Conservation (phyloP, 2,113 vertebrate species). For the Rhipidura dahli region DNA sequence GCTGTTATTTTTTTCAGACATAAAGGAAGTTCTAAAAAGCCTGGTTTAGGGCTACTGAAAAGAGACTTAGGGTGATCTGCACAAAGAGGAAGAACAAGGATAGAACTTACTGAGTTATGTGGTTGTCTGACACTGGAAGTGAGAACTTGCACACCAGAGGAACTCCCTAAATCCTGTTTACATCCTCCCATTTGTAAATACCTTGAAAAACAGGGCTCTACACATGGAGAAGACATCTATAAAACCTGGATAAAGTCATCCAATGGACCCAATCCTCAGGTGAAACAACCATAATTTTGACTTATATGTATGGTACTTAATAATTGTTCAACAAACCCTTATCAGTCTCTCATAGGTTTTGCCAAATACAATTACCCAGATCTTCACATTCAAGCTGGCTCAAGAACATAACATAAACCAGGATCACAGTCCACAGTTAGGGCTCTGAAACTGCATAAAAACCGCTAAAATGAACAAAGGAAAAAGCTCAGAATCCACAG, state of each 20-base stretch:
- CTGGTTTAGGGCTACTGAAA: not conserved
- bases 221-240: not conserved
- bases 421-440: not conserved
- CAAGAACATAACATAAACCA: not conserved
- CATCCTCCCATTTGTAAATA: not conserved
- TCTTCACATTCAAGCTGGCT: not conserved
- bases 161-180: not conserved
- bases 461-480: not conserved
- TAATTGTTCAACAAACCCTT: not conserved
- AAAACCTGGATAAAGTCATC: not conserved
- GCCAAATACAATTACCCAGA: not conserved
- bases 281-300: not conserved
- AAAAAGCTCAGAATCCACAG: not conserved
- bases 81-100: not conserved
- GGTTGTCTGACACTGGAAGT: not conserved
- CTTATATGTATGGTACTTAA: not conserved
- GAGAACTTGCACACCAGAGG: rapidly evolving
- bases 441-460: not conserved
- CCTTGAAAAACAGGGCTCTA: not conserved
- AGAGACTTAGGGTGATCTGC: not conserved
- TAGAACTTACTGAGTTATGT: not conserved
- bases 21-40: not conserved
- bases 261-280: not conserved
- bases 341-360: not conserved
- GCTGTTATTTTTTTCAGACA: not conserved